Evolutionary conservation across 1,140 invertebrate species (phyloP).

Genomic region (Kradibia gibbosae): DNA sequence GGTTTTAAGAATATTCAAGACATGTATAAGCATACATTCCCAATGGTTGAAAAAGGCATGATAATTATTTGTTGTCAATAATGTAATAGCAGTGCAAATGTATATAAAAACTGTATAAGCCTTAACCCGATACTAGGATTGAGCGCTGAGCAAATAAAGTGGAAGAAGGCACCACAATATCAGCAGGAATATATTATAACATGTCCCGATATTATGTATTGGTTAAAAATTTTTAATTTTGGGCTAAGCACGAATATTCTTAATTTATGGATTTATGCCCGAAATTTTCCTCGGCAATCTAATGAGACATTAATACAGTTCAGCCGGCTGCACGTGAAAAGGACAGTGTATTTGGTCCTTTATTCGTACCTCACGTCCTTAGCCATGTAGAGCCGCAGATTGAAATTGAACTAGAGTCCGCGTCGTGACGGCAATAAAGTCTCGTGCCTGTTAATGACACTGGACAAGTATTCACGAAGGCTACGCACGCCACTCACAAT

Average conservation of each 20-base stretch:
- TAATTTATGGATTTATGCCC: not conserved
- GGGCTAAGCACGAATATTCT: not conserved
- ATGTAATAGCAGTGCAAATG: not conserved
- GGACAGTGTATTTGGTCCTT: not conserved
- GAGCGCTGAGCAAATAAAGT: not conserved
- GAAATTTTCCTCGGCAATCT: not conserved
- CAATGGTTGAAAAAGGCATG: not conserved
- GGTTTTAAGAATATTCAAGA: not conserved
- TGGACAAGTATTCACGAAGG: conserved; percentile 29
- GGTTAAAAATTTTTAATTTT: not conserved
- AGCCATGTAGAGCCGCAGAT: too few species aligned
- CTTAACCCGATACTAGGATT: too few species aligned
- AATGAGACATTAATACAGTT: not conserved
- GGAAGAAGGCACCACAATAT: not conserved
- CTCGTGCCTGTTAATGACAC: conserved; percentile 18
- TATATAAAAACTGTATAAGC: not conserved
- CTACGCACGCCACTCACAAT: not conserved
- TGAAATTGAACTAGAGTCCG: not conserved
- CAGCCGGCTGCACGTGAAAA: not conserved
- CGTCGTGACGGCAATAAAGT: not conserved
- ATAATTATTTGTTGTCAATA: not conserved
- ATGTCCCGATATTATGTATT: not conserved
- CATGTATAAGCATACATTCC: not conserved
- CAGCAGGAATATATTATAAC: not conserved
- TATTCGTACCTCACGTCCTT: not conserved